Conservation (phyloP, 1,140 invertebrate genomes). For the Lamellibrachia luymesi region DNA sequence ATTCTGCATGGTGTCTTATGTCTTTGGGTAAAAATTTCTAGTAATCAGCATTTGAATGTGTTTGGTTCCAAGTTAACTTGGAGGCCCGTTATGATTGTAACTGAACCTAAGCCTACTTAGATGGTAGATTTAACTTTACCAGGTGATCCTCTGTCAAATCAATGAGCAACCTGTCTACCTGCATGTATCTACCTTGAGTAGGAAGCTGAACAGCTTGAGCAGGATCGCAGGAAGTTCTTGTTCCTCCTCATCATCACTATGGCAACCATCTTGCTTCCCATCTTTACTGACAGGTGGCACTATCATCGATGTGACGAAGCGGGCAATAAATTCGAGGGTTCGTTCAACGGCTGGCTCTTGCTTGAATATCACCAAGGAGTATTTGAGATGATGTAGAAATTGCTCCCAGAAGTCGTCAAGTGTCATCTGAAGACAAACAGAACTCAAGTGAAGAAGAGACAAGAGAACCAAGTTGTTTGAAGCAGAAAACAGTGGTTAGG, state of each 20-base stretch:
- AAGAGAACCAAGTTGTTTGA: not conserved
- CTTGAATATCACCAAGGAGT: slow-evolving; percentile 49
- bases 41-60: no score
- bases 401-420: slow-evolving; percentile 45
- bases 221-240: slow-evolving; percentile 43
- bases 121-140: no score
- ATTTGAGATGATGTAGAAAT: slow-evolving; percentile 45
- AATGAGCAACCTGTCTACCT: not conserved
- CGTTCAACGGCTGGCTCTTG: slow-evolving; percentile 66
- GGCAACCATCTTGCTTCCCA: slow-evolving; percentile 10
- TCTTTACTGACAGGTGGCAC: slow-evolving; percentile 20
- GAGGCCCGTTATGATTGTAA: no score
- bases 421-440: slow-evolving; percentile 35
- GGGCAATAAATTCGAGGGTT: slow-evolving; percentile 67
- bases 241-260: slow-evolving; percentile 30
- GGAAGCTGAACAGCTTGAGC: slow-evolving; percentile 46
- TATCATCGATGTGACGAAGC: slow-evolving; percentile 60
- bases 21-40: no score
- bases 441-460: not conserved
- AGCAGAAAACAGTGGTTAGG: not conserved
- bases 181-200: slow-evolving; percentile 42
- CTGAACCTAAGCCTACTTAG: no score
- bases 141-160: no score
- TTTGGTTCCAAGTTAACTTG: no score
- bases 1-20: no score